phyloP scores from a whole-genome alignment of 2,888 invertebrate species.

The Torymus tubicola region DNA sequence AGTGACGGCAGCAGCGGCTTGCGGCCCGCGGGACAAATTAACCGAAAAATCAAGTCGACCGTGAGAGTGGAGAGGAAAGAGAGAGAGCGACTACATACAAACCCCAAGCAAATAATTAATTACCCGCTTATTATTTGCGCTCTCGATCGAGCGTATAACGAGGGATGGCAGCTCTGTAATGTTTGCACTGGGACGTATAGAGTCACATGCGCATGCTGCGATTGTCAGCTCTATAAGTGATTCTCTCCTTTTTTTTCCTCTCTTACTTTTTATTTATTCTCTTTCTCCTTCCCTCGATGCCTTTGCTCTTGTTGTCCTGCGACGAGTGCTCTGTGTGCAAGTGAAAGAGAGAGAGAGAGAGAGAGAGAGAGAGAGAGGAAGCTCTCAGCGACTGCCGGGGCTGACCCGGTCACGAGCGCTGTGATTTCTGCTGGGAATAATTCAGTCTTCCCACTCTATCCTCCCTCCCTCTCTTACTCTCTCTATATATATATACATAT shows the following conservation, averaged over 20 bases:
- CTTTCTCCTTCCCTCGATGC: neutral
- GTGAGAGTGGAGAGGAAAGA: conserved; percentile 49
- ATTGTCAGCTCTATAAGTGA: neutral
- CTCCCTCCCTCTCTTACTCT: too few relatives aligned
- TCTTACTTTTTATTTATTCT: neutral
- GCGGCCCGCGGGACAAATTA: conserved; percentile 62
- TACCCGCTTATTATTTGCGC: conserved; percentile 68
- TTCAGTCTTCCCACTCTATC: too few relatives aligned
- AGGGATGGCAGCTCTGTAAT: too few relatives aligned
- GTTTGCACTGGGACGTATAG: too few relatives aligned
- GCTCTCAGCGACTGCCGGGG: neutral
- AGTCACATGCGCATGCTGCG: too few relatives aligned
- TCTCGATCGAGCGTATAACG: conserved; percentile 13
- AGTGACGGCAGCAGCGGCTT: too few relatives aligned
- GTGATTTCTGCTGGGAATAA: too few relatives aligned
- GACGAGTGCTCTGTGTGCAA: too few relatives aligned
- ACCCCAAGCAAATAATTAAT: conserved; percentile 69
- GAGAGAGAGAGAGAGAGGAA: neutral
- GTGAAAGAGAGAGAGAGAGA: too few relatives aligned
- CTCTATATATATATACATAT: too few relatives aligned
- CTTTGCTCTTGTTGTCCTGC: neutral
- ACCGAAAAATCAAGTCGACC: conserved; percentile 67
- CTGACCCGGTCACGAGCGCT: conserved; percentile 14
- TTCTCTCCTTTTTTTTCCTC: conserved; percentile 8
- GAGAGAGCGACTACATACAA: too few relatives aligned